Conservation (phyloP, 2,113 vertebrate genomes). For the Gallinago undulata region DNA sequence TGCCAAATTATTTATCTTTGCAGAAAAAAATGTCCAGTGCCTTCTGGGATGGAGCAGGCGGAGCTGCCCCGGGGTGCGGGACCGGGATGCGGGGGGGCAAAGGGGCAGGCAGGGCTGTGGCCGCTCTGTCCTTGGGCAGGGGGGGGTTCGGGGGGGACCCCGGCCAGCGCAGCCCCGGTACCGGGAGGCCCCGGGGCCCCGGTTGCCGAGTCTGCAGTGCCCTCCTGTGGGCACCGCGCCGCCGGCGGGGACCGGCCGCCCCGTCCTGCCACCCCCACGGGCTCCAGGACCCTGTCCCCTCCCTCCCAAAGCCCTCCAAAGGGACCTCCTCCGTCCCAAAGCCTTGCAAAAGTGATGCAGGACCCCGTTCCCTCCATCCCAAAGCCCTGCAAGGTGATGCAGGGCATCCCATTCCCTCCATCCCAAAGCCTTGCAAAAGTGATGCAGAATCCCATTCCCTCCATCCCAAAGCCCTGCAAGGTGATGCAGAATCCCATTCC, state of each 20-base stretch:
- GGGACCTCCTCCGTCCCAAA: neutral
- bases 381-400: too few relatives aligned
- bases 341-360: neutral
- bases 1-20: too few relatives aligned
- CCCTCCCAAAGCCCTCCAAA: neutral
- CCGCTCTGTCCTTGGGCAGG: neutral
- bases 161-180: neutral
- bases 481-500: accelerated
- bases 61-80: neutral
- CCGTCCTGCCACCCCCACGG: neutral
- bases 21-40: neutral
- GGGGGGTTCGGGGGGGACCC: too few relatives aligned
- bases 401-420: neutral
- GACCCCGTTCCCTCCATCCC: too few relatives aligned
- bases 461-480: neutral
- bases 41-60: neutral
- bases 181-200: neutral
- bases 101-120: neutral
- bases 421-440: neutral
- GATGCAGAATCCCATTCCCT: too few relatives aligned
- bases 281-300: neutral
- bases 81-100: too few relatives aligned
- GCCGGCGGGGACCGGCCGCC: too few relatives aligned
- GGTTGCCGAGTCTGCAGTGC: neutral
- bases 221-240: slow-evolving; percentile 6